Conservation (phyloP, 2,113 vertebrate genomes). For the Scartelaos histophorus region DNA sequence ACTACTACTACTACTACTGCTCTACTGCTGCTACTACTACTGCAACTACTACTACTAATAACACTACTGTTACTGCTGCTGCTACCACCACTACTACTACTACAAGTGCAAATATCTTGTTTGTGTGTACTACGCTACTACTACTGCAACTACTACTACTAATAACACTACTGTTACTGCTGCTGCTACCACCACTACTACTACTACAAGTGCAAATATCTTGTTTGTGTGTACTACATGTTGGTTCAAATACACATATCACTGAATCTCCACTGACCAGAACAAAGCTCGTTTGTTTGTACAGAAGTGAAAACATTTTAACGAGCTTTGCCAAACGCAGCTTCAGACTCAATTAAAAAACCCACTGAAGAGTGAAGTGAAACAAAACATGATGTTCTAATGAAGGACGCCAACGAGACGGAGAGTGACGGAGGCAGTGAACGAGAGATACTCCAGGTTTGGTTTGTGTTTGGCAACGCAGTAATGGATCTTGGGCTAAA, state of each 20-base stretch:
- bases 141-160: no score
- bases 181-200: no score
- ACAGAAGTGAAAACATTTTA: background rate
- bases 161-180: no score
- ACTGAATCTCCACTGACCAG: background rate
- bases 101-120: background rate
- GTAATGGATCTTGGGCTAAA: no score
- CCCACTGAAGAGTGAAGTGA: constrained; percentile 27
- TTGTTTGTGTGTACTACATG: no score
- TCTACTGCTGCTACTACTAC: background rate
- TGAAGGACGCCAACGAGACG: constrained; percentile 49
- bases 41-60: no score
- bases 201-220: no score
- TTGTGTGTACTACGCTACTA: background rate
- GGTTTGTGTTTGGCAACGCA: constrained; percentile 26
- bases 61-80: background rate
- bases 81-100: background rate
- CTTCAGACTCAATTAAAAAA: constrained; percentile 10
- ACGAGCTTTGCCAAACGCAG: constrained; percentile 17
- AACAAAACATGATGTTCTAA: constrained; percentile 30
- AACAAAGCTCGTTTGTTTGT: background rate
- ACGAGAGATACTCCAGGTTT: constrained; percentile 19
- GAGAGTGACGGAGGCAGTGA: constrained; percentile 56
- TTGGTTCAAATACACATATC: background rate
- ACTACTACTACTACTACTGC: background rate